Evolutionary conservation across 2,797 vertebrate species (phyloP).

Genomic region (Cyprinella venusta): DNA sequence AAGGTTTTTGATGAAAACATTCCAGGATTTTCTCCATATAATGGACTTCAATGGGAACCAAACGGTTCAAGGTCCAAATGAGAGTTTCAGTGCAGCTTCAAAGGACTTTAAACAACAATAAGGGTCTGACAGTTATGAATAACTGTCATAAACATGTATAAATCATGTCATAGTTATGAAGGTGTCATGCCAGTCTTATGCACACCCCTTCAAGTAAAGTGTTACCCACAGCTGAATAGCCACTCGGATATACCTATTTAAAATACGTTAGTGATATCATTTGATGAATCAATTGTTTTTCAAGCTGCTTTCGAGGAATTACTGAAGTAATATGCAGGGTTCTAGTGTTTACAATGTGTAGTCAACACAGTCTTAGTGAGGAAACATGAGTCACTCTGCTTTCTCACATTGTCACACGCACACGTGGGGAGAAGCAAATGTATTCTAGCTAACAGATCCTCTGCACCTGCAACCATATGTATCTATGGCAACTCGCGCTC

Average conservation of each 20-base stretch:
- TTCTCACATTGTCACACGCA: background rate
- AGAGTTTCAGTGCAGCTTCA: too few relatives aligned
- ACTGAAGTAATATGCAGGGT: background rate
- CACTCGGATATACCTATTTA: background rate
- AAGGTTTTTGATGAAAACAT: too few relatives aligned
- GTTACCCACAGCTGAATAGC: too few relatives aligned
- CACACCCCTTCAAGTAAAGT: too few relatives aligned
- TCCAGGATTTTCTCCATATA: too few relatives aligned
- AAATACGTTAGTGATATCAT: background rate
- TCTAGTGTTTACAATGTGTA: background rate
- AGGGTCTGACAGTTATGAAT: too few relatives aligned
- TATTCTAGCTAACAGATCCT: constrained; percentile 51
- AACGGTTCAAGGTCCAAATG: too few relatives aligned
- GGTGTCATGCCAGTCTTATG: too few relatives aligned
- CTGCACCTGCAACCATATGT: constrained; percentile 66
- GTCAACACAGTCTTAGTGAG: background rate
- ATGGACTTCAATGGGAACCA: too few relatives aligned
- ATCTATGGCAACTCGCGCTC: constrained; percentile 66
- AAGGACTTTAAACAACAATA: too few relatives aligned
- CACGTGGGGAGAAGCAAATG: background rate
- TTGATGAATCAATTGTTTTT: background rate
- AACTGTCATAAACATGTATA: too few relatives aligned
- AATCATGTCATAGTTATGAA: too few relatives aligned
- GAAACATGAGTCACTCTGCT: constrained; percentile 24
- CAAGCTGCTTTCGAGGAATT: background rate